Conservation (phyloP, 2,888 invertebrate genomes). For the Lamellibrachia satsuma region DNA sequence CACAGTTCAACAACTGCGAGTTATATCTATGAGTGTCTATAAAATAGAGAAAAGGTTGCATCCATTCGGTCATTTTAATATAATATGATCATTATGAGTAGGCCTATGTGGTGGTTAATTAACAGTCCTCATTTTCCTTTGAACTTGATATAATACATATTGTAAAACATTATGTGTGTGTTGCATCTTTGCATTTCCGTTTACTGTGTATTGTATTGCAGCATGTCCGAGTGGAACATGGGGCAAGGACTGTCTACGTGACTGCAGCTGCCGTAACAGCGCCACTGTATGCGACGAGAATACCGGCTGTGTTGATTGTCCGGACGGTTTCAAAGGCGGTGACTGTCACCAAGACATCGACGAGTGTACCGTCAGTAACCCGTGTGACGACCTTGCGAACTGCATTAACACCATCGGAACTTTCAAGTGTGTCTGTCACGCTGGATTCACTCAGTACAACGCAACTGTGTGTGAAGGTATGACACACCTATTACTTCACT, state of each 20-base stretch:
- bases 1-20: too few species aligned
- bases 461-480: neutral
- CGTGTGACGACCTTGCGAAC: neutral
- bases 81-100: too few species aligned
- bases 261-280: neutral
- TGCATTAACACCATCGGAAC: slow-evolving; percentile 18
- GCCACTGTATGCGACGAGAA: neutral
- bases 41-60: too few species aligned
- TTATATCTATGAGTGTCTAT: too few species aligned
- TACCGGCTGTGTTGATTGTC: neutral
- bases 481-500: neutral
- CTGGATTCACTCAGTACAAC: neutral
- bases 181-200: too few species aligned
- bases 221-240: neutral
- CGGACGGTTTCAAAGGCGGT: neutral
- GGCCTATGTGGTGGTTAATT: too few species aligned
- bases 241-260: neutral
- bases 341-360: slow-evolving; percentile 18
- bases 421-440: slow-evolving; percentile 19
- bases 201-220: neutral
- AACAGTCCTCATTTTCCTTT: too few species aligned
- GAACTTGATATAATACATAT: too few species aligned
- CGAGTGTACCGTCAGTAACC: neutral
- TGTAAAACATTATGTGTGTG: too few species aligned
- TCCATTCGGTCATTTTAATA: too few species aligned